Base-by-base conservation (phyloP, 1,140 invertebrate species). In the Papilio polytes region DNA sequence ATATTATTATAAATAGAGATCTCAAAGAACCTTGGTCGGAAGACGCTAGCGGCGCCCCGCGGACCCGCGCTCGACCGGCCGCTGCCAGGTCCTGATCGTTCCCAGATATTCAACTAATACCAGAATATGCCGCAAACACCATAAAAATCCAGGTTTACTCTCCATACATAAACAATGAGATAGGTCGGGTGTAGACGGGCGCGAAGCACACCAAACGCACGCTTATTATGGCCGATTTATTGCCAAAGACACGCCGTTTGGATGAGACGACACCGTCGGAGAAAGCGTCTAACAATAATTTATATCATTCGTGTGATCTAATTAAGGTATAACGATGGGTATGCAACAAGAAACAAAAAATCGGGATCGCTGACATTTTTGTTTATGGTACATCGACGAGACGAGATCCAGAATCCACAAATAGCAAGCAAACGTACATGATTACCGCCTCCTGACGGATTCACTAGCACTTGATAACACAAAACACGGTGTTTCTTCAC, bases 311-410 rank as follows among this genome's bases (percentile, higher is more conserved):
- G 89, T 92, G 92, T 94, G 92, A 95, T 94, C 91, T 94, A 94
- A 95, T 94, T 95, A 95, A 89, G 89, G 87, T 94, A 88, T 92
- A 94, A 91, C 89, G 90, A 94, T 90, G 89, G 91, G 90, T 92
- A 94, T 93, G 91, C 92, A 91, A 90, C 85, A 87, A 92, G 92
- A 95, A 95, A 95, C 92, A 95, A 95, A 95, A 94, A 95, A 94
- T 95, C 89, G 93, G 91, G 94, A 95, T 95, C 93, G 94, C 94
- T 95, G 94, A 95, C 94, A 95, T 95, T 95, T 95, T 95, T 95
- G 94, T 95, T 95, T 95, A 95, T 95, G 94, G 94, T 95, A 95
- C 94, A 95, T 95, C 91, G 91, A 94, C 89, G 92, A 93, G 90
- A 94, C 90, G 93, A 93, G 88, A 95, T 95, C 91, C 94, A 95